Evolutionary conservation across 2,888 invertebrate genomes (phyloP).

Genomic region (Dorcus parallelipipedus): DNA sequence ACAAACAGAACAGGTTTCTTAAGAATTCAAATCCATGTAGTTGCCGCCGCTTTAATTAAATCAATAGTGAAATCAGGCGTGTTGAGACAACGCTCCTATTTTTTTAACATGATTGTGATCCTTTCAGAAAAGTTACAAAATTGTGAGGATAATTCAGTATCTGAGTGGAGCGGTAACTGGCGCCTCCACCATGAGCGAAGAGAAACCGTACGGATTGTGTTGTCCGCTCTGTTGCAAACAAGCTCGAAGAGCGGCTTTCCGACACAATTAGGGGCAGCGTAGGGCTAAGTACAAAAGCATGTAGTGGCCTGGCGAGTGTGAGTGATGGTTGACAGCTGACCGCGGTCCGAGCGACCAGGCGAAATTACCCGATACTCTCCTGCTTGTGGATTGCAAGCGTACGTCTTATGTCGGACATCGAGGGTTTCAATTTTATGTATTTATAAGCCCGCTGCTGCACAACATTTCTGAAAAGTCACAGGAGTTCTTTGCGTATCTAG

Average conservation of each 20-base stretch:
- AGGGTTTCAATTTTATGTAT: slow-evolving; percentile 17
- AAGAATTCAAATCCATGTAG: background rate
- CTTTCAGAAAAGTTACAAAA: slow-evolving; percentile 31
- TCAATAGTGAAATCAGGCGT: slow-evolving; percentile 26
- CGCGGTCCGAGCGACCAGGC: slow-evolving; percentile 42
- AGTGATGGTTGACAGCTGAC: slow-evolving; percentile 52
- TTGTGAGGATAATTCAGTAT: slow-evolving; percentile 16
- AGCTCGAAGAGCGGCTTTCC: slow-evolving; percentile 37
- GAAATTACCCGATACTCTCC: slow-evolving; percentile 28
- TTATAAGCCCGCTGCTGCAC: slow-evolving; percentile 2
- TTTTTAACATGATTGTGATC: slow-evolving; percentile 28
- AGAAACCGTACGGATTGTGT: background rate
- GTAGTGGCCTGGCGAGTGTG: slow-evolving; percentile 48
- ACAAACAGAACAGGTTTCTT: background rate
- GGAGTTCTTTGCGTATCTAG: too few species aligned
- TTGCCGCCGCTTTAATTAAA: slow-evolving; percentile 23
- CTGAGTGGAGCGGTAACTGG: slow-evolving; percentile 23
- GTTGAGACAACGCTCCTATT: slow-evolving; percentile 26
- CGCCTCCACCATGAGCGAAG: slow-evolving; percentile 23
- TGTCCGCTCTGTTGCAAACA: slow-evolving; percentile 11
- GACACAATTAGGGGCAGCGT: slow-evolving; percentile 48
- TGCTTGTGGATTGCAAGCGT: slow-evolving; percentile 7
- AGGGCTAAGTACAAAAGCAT: slow-evolving; percentile 53
- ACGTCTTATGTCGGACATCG: slow-evolving; percentile 15
- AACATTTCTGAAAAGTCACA: too few species aligned